Conservation (phyloP, 2,113 vertebrate species). For the Physeter macrocephalus region DNA sequence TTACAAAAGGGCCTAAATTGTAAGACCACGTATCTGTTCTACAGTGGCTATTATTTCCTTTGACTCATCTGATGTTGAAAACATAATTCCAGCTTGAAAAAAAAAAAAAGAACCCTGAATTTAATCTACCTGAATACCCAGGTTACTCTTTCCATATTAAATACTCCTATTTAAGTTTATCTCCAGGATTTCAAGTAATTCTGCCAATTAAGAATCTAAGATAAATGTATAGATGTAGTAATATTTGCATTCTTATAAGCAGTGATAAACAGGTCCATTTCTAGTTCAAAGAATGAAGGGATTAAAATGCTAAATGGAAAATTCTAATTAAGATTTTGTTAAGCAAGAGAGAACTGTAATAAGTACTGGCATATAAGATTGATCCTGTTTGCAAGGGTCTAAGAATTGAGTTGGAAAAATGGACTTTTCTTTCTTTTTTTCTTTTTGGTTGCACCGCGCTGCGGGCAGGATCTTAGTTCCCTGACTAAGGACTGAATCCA, state of each 20-base stretch:
- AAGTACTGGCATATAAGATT: background rate
- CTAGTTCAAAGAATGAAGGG: background rate
- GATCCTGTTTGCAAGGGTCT: background rate
- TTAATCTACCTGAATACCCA: background rate
- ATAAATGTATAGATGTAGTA: background rate
- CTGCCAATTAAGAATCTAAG: background rate
- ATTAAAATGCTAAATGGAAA: background rate
- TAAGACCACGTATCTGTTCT: background rate
- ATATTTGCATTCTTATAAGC: conserved; percentile 26
- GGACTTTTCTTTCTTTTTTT: background rate
- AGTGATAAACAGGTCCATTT: background rate
- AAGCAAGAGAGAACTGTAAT: background rate
- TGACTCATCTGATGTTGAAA: background rate
- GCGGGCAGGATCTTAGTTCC: no score
- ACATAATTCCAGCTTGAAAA: background rate
- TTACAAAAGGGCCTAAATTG: background rate
- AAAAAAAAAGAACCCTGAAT: background rate
- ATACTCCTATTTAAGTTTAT: background rate
- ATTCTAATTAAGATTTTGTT: background rate
- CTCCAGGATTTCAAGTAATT: background rate
- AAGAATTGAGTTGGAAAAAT: background rate
- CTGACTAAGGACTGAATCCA: no score
- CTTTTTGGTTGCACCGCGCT: no score
- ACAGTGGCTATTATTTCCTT: background rate
- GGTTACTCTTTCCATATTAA: background rate